Base-by-base conservation (phyloP, 2,888 invertebrate genomes). In the Hirudinaria manillensis region DNA sequence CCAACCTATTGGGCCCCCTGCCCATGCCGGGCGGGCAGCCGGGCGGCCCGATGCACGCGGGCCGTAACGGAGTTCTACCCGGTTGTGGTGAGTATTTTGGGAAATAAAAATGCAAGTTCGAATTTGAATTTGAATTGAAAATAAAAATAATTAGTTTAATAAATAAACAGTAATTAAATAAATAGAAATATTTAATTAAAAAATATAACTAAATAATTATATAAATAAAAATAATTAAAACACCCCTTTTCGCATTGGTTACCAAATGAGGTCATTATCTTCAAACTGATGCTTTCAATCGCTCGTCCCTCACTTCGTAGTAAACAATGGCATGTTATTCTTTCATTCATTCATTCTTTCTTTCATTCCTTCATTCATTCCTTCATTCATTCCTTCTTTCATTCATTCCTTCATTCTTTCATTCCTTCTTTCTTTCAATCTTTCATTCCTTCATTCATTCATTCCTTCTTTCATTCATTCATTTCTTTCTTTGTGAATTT, bases 1-100 rank as follows among this genome's bases (percentile, higher is more conserved):
- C 73, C 65, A 73, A 73, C 65, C 65, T 73, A 19, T 29, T 73
- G 19, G 73, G 73, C 3, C 65, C 65, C 19, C 4, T 73, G 32
- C 73, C 73, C 24, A 56, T 73, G 13, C 61, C 61, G 10, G 24
- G 24, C 1, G 61, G 61, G 7, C 24, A 29, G 10, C 61, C 61
- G 4, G 61, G 61, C 1, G 61, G 61, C 61, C 61, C 61, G 24
- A 29, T 61, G 29, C 61, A 61, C 21, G 61, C 21, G 10, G 29
- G 61, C n/a, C 61, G 61, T n/a, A 61, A 61, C n/a, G 61, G 24
- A 24, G 24, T 29, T 61, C 61, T 61, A 27, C 24, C 24, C 61
- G 29, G 29, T 61, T 61, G 61, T 19, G 61, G 61, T 61, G 24
- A 61, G 61, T 19, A 61, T 29, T 27, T 24, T n/a, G n/a, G n/a